Evolutionary conservation across 2,888 invertebrate genomes (phyloP).

Genomic region (Thalpophila matura): DNA sequence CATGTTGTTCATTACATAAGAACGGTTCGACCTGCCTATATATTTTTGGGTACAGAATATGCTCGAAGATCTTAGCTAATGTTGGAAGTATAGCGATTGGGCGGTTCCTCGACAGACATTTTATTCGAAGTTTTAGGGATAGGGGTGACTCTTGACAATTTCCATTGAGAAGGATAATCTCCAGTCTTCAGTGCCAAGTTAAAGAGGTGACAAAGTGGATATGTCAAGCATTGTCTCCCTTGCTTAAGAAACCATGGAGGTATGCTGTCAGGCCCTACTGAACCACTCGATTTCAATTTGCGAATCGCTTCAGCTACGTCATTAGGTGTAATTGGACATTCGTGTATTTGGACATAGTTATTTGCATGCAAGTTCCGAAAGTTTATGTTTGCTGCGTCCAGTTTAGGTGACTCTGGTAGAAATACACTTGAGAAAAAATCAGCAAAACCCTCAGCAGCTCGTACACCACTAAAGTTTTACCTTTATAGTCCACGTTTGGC

Average conservation of each 20-base stretch:
- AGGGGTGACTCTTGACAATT: background rate
- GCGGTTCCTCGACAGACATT: background rate
- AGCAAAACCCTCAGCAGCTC: constrained; percentile 20
- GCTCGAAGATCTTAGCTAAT: background rate
- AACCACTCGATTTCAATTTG: background rate
- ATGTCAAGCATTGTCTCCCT: background rate
- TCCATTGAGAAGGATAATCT: background rate
- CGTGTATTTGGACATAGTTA: background rate
- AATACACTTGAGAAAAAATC: constrained; percentile 14
- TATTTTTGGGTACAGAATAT: background rate
- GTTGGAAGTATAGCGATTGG: background rate
- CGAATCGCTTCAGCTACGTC: background rate
- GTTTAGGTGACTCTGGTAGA: background rate
- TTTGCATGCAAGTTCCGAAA: background rate
- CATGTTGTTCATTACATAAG: background rate
- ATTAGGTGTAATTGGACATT: background rate
- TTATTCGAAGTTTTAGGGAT: background rate
- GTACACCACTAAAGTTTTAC: background rate
- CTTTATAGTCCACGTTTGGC: background rate
- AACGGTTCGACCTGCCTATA: background rate
- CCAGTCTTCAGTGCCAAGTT: background rate
- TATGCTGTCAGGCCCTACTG: background rate
- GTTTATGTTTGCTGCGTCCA: background rate
- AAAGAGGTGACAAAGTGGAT: background rate
- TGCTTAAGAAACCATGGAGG: background rate